Evolutionary conservation across 2,888 invertebrate species (phyloP).

Genomic region (Volucella inanis): DNA sequence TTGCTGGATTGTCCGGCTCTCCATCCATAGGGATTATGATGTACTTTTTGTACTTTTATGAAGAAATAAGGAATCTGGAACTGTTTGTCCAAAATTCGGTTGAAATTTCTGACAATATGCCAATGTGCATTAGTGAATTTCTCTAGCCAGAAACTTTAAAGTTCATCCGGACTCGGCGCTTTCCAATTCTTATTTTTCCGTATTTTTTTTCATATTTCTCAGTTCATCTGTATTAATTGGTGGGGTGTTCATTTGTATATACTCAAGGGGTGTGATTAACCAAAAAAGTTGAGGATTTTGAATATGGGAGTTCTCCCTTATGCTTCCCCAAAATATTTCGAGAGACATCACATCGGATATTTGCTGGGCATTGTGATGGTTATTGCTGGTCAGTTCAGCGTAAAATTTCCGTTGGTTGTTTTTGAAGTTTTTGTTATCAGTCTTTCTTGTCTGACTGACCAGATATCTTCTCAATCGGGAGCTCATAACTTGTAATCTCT

Average conservation of each 20-base stretch:
- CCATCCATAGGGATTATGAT: not conserved
- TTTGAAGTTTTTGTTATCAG: not conserved
- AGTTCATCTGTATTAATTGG: no score
- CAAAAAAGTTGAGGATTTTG: no score
- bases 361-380: not conserved
- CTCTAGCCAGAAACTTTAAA: slow-evolving; percentile 16
- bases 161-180: not conserved
- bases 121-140: slow-evolving; percentile 14
- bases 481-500: slow-evolving; percentile 11
- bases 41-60: slow-evolving; percentile 2
- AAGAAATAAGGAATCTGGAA: not conserved
- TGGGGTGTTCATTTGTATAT: not conserved
- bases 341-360: not conserved
- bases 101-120: slow-evolving; percentile 4
- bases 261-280: no score
- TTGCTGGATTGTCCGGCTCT: not conserved
- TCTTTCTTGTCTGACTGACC: no score
- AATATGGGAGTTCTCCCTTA: no score
- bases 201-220: no score
- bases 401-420: slow-evolving; percentile 6
- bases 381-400: not conserved
- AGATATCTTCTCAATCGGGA: slow-evolving; percentile 21
- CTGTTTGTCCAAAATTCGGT: slow-evolving; percentile 9
- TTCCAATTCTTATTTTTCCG: no score
- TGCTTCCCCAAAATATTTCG: slow-evolving; percentile 5